Base-by-base conservation (phyloP, 1,140 invertebrate genomes). In the Aphidius gifuensis region DNA sequence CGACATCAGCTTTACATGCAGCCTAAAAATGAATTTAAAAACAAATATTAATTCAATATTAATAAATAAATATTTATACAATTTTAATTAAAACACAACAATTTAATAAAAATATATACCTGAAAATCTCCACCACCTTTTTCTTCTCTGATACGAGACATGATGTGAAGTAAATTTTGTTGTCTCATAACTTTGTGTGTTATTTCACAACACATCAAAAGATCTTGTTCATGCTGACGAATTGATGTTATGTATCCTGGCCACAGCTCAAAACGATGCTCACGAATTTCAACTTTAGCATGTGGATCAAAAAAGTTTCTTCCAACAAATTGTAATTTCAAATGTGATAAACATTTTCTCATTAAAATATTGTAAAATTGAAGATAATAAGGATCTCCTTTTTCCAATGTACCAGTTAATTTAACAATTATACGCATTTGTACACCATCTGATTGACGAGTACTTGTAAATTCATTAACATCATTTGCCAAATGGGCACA, bases 191-290 rank as follows among this genome's bases (percentile, higher is more conserved):
- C 83, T 81, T 94, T 94, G 64, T 91, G 89, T 0, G 85, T 82
- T 3, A 93, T 86, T 76, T 94, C 92, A 3, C 84, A 80, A 54
- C 87, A 88, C 82, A 94, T 80, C 0, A 94, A 70, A 3, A 93
- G 83, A 8, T 84, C 73, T 0, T 78, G 71, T 73, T 94, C 91
- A 70, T 91, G 87, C 67, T 93, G 89, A 11, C 90, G 83, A 45
- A 94, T 93, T 0, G 89, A 87, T 0, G 91, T 92, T 11, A 88
- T 73, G 76, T 91, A 90, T 0, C 91, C 91, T 1, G 91, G 91
- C 91, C 90, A 92, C 0, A 88, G 45, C 66, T 85, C 82, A 16
- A 93, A 73, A 66, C 84, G 81, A 49, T 73, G 77, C 68, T 84
- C 62, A 65, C 70, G 47, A 5, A 85, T 58, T 51, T 69, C 57